These are phyloP conservation scores for Halesus radiatus DNA, from an alignment of 1,140 invertebrate species.

Conservation along the genomic window DNA sequence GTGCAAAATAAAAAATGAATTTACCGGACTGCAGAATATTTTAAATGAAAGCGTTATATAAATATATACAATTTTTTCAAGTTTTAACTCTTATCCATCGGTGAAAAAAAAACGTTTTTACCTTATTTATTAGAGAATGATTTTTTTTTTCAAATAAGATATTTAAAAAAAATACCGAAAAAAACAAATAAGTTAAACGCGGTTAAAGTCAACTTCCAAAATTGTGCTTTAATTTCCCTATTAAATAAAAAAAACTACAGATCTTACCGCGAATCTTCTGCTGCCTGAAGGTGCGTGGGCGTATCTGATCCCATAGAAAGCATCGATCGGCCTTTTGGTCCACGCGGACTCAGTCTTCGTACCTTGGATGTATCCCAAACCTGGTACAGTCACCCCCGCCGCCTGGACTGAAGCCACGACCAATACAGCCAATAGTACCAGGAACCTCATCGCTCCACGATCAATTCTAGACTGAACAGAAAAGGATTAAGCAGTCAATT, in stretches of 20 bases:
- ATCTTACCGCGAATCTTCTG: slow-evolving; percentile 42
- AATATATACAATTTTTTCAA: no score
- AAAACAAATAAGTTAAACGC: no score
- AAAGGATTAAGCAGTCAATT: background rate
- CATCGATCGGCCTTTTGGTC: slow-evolving; percentile 32
- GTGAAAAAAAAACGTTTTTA: no score
- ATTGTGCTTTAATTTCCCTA: no score
- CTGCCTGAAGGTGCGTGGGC: slow-evolving; percentile 27
- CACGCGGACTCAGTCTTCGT: slow-evolving; percentile 12
- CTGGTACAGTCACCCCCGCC: slow-evolving; percentile 19
- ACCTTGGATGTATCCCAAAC: slow-evolving; percentile 31
- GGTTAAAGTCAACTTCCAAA: no score
- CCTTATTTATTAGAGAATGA: no score
- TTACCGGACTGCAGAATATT: no score
- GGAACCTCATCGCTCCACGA: background rate
- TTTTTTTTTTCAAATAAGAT: no score
- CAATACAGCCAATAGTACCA: background rate
- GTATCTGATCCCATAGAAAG: slow-evolving; percentile 36
- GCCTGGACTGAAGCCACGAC: background rate
- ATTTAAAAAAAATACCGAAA: no score
- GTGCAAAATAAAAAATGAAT: no score
- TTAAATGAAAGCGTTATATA: no score
- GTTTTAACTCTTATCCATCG: no score
- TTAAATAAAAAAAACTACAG: background rate
- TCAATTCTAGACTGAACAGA: background rate